A percentile compares a stretch with the other conserved stretches of the same genome.
phyloP scores from a whole-genome alignment of 2,113 vertebrate species.

The Bettongia penicillata region DNA sequence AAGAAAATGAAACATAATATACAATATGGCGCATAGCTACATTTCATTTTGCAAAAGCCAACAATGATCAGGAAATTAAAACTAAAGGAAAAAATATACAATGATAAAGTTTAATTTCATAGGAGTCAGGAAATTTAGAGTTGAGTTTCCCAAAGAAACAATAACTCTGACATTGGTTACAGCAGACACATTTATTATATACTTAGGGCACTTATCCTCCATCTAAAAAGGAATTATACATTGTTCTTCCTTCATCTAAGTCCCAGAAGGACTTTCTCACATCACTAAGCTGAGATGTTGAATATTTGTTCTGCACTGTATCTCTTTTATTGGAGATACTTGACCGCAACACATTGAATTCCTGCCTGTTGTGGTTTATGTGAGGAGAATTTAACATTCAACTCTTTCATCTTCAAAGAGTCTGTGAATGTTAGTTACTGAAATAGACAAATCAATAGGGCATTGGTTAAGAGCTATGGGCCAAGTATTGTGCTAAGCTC shows the following conservation, averaged over 20 bases:
- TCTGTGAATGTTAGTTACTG: background rate
- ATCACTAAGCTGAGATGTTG: background rate
- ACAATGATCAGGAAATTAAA: conserved; percentile 52
- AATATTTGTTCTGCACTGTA: background rate
- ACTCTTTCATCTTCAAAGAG: background rate
- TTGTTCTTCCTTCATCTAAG: conserved; percentile 1
- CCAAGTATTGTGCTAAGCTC: background rate
- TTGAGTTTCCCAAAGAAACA: conserved; percentile 42
- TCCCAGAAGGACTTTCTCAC: background rate
- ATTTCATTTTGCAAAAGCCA: conserved; percentile 46
- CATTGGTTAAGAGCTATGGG: background rate
- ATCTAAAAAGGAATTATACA: conserved; percentile 16
- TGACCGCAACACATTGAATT: background rate
- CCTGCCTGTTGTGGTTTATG: background rate
- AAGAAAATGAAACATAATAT: conserved; percentile 31
- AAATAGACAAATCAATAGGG: background rate
- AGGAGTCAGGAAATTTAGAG: conserved; percentile 48
- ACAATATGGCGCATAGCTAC: background rate
- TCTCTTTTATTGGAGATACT: background rate
- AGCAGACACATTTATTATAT: background rate
- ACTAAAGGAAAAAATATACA: conserved; percentile 30
- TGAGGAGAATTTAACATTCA: background rate
- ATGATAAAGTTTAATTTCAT: conserved; percentile 54
- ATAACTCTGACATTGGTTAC: background rate
- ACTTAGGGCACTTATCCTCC: background rate